Conservation (phyloP, 2,113 vertebrate genomes). For the Peromyscus polionotus region DNA sequence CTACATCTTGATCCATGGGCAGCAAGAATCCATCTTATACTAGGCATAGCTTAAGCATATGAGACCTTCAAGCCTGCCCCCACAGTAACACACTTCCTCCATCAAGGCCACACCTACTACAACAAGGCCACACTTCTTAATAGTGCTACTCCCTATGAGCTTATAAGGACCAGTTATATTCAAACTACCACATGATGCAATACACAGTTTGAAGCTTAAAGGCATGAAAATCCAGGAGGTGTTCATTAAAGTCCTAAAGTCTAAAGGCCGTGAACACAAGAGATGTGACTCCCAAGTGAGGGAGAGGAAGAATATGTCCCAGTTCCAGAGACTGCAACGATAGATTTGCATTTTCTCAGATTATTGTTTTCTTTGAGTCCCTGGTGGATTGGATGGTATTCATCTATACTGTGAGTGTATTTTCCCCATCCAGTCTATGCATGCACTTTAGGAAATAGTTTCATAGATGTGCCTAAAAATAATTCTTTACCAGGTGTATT, state of each 20-base stretch:
- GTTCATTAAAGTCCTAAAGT: neutral
- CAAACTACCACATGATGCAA: no score
- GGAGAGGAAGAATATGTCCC: neutral
- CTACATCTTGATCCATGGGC: no score
- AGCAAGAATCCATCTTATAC: no score
- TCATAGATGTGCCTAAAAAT: neutral
- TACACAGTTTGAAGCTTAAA: neutral
- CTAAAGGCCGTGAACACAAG: neutral
- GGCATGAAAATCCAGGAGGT: neutral
- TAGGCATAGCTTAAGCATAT: no score
- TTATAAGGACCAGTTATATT: no score
- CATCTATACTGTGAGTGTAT: neutral
- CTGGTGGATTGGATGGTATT: no score
- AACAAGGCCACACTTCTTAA: no score
- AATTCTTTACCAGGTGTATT: neutral
- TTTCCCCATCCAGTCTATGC: neutral
- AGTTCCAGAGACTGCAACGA: neutral
- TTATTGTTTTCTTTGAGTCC: neutral
- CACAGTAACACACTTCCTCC: no score
- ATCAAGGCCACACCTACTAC: no score
- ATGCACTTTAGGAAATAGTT: neutral
- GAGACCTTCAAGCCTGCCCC: no score
- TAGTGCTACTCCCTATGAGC: no score
- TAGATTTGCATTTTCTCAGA: neutral
- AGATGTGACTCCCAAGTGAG: neutral